Evolutionary conservation across 2,888 invertebrate species (phyloP), one percentile per base, ranked within the genome.

Genomic region (Hyposoter dolosus): DNA sequence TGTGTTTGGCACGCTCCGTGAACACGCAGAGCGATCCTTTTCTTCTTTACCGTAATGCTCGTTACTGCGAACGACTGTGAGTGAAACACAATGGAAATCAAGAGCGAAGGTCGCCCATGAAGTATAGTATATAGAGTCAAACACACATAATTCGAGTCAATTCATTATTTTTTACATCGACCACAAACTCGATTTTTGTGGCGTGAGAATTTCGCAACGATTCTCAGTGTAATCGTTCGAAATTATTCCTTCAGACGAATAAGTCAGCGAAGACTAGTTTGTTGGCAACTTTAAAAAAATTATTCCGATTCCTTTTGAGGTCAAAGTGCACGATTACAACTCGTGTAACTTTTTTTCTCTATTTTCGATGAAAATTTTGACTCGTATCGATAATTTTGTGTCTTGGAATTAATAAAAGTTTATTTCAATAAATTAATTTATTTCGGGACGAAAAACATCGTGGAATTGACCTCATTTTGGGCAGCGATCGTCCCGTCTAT

Each of bases 41-140:
- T 28, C 76, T 65, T 83, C 69, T 89, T 89, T 89, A 87, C 88
- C 88, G 88, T 89, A 88, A 89, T 88, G 72, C 69, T 88, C 85
- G 85, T 91, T 90, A 90, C 88, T 86, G 76, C 78, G 88, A 79
- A 84, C 88, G 86, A 87, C 88, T 43, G 45, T 65, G 87, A 87
- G 88, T 90, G 88, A 83, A 90, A 79, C 40, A 72, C 69, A 81
- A 83, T 83, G 72, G 77, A 83, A 83, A 83, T 72, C 56, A 83
- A 78, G 83, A 83, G 83, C 83, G 85, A 82, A 78, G 72, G 81
- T 82, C 72, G 82, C 45, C 19, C 65, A 63, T 53, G 50, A 63
- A 15, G 50, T 78, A 47, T 35, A 28, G 56, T 53, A n/a, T n/a
- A n/a, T n/a, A 19, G 19, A n/a, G 65, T 72, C 47, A 45, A 65